phyloP scores from a whole-genome alignment of 2,888 invertebrate genomes.

The Boloria selene region DNA sequence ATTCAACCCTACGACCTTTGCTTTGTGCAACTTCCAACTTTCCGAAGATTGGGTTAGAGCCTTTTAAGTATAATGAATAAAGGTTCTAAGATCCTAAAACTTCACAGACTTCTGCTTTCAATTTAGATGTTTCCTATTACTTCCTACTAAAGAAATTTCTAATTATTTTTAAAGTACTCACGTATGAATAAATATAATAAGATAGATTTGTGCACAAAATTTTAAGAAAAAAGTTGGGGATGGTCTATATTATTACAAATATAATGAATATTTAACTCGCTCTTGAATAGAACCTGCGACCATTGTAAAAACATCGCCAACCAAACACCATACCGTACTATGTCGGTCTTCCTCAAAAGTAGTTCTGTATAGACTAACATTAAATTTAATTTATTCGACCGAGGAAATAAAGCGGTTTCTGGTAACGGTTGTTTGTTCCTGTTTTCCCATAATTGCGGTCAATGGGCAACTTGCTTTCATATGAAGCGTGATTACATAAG shows the following conservation, averaged over 20 bases:
- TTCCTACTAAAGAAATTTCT: not conserved
- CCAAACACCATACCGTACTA: slow-evolving; percentile 20
- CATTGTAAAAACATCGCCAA: no score
- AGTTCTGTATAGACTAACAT: slow-evolving; percentile 24
- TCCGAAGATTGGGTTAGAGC: slow-evolving; percentile 34
- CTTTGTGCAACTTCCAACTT: slow-evolving; percentile 28
- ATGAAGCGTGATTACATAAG: not conserved
- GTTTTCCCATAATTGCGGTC: slow-evolving; percentile 26
- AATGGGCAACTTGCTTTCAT: slow-evolving; percentile 22
- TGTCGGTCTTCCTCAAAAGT: not conserved
- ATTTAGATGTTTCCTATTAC: not conserved
- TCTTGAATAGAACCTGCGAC: no score
- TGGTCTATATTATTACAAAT: no score
- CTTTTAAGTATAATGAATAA: slow-evolving; percentile 31
- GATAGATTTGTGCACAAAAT: no score
- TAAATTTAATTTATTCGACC: slow-evolving; percentile 33
- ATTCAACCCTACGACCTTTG: slow-evolving; percentile 38
- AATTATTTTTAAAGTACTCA: not conserved
- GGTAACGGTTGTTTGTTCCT: slow-evolving; percentile 32
- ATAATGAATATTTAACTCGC: no score
- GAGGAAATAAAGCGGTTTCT: slow-evolving; percentile 24
- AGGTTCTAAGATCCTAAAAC: slow-evolving; percentile 27
- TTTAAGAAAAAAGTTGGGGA: no score
- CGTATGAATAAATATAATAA: no score
- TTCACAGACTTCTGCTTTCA: slow-evolving; percentile 18